Evolutionary conservation across 2,888 invertebrate species (phyloP).

Genomic region (Tuta absoluta): DNA sequence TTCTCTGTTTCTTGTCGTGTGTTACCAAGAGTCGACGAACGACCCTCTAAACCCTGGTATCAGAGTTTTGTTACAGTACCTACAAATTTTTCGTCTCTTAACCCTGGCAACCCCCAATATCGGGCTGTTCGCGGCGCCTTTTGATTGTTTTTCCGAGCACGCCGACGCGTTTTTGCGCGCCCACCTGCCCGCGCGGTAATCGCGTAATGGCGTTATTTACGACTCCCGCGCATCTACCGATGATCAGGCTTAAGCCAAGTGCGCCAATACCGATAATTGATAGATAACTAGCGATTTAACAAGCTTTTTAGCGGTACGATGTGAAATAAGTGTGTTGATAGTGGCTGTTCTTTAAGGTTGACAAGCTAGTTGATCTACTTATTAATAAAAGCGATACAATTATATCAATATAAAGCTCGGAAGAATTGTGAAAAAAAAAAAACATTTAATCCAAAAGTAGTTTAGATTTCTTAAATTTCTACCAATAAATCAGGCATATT

Average conservation of each 20-base stretch:
- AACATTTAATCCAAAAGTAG: too few relatives aligned
- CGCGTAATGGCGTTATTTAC: slow-evolving; percentile 66
- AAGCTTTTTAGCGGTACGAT: slow-evolving; percentile 12
- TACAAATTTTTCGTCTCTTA: background rate
- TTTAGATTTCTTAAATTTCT: too few relatives aligned
- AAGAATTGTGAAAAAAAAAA: too few relatives aligned
- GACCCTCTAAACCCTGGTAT: too few relatives aligned
- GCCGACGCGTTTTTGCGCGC: slow-evolving; percentile 53
- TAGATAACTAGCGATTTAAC: slow-evolving; percentile 23
- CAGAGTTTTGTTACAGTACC: background rate
- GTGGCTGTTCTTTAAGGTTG: background rate
- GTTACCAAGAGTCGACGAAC: too few relatives aligned
- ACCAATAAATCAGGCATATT: too few relatives aligned
- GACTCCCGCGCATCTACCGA: slow-evolving; percentile 42
- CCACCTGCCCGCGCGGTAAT: slow-evolving; percentile 58
- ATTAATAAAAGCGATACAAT: background rate
- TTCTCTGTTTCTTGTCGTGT: too few relatives aligned
- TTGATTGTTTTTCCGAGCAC: slow-evolving; percentile 74
- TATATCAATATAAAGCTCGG: too few relatives aligned
- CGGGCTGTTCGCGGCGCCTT: slow-evolving; percentile 61
- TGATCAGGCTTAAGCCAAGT: slow-evolving; percentile 32
- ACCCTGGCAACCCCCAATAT: slow-evolving; percentile 15
- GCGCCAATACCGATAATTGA: slow-evolving; percentile 28
- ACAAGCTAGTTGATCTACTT: background rate
- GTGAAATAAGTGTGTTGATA: background rate